phyloP scores from a whole-genome alignment of 1,140 invertebrate genomes.

The Paralvinella palmiformis region DNA sequence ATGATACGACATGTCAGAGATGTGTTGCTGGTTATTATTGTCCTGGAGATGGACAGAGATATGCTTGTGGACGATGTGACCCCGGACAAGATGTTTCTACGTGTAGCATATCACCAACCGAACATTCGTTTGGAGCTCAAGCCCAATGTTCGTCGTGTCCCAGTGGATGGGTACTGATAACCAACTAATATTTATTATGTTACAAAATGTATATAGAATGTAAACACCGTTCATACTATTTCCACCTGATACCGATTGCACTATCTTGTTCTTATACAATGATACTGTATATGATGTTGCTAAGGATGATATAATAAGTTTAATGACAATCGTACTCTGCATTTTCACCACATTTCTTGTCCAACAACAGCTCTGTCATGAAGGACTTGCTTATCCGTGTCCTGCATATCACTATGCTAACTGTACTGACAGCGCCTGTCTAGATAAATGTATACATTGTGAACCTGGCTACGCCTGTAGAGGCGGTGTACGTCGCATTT shows the following conservation, averaged over 20 bases:
- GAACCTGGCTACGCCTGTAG: slow-evolving; percentile 32
- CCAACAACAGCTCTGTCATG: slow-evolving; percentile 34
- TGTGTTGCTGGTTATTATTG: slow-evolving; percentile 11
- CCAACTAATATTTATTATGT: no score
- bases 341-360: no score
- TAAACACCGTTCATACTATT: no score
- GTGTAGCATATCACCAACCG: not conserved
- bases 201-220: no score
- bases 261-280: no score
- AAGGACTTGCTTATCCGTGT: slow-evolving; percentile 29
- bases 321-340: no score
- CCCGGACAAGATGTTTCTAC: not conserved
- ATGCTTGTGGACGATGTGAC: not conserved
- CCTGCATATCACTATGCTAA: slow-evolving; percentile 22
- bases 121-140: slow-evolving; percentile 11
- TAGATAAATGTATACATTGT: slow-evolving; percentile 29
- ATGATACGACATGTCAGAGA: slow-evolving; percentile 13
- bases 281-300: no score
- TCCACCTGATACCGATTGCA: no score
- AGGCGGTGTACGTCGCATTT: slow-evolving; percentile 27
- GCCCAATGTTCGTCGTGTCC: slow-evolving; percentile 4
- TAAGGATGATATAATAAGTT: no score
- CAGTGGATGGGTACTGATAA: slow-evolving; percentile 9
- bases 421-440: slow-evolving; percentile 32
- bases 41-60: slow-evolving; percentile 1